These are phyloP conservation scores for Rissa tridactyla DNA, from an alignment of 2,113 vertebrate species.

Conservation along the genomic window DNA sequence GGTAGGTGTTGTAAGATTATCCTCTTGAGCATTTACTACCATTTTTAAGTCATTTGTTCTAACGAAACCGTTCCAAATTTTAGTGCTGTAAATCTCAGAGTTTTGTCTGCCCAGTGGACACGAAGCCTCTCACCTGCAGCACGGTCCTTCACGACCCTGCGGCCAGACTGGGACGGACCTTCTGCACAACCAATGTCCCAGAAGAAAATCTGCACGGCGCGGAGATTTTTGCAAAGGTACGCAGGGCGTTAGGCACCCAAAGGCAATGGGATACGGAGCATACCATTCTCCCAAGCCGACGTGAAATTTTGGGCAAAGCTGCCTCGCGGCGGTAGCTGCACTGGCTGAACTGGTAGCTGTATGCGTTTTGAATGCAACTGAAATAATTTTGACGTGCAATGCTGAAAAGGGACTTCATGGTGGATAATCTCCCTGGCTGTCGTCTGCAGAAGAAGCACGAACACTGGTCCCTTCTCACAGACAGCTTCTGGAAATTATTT, in stretches of 20 bases:
- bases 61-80: background rate
- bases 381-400: background rate
- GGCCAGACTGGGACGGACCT: fast-evolving
- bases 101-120: background rate
- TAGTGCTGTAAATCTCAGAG: background rate
- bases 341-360: background rate
- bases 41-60: background rate
- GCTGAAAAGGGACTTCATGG: background rate
- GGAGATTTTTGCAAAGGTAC: no score
- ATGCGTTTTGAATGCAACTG: background rate
- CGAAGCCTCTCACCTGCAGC: background rate
- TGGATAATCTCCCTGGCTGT: background rate
- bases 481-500: background rate
- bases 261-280: fast-evolving
- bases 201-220: fast-evolving
- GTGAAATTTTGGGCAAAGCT: background rate
- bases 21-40: background rate
- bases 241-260: fast-evolving
- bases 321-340: background rate
- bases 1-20: background rate
- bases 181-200: fast-evolving
- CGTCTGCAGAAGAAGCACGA: fast-evolving
- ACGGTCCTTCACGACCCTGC: no score
- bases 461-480: background rate
- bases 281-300: background rate